phyloP scores from a whole-genome alignment of 2,113 vertebrate species.

The Pseudolaguvia tuberculata region DNA sequence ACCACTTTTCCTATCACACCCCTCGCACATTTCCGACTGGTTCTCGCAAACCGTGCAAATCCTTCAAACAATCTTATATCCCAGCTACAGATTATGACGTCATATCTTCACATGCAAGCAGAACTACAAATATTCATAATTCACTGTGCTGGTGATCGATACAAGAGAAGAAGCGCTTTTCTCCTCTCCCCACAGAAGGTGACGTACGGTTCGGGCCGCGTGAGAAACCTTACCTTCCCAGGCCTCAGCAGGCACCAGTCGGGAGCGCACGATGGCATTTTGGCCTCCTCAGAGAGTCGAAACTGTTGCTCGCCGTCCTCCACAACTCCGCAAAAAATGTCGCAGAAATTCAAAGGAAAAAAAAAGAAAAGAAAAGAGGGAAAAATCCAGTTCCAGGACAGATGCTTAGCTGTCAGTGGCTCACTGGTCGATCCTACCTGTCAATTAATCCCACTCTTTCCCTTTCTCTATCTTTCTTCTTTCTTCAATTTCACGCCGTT shows the following conservation, averaged over 20 bases:
- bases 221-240: slow-evolving; percentile 77
- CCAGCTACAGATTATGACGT: neutral
- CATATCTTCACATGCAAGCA: neutral
- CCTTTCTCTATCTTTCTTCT: neutral
- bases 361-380: neutral
- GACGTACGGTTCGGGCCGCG: slow-evolving; percentile 7
- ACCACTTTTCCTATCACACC: neutral
- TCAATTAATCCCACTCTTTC: slow-evolving; percentile 55
- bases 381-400: slow-evolving; percentile 16
- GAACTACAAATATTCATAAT: neutral
- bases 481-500: neutral
- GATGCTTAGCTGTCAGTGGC: slow-evolving; percentile 48
- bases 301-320: slow-evolving; percentile 28
- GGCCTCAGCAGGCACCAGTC: slow-evolving; percentile 84
- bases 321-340: slow-evolving; percentile 46
- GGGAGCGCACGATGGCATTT: slow-evolving; percentile 89
- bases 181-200: neutral
- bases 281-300: slow-evolving; percentile 59
- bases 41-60: neutral
- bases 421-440: slow-evolving; percentile 60
- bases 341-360: neutral
- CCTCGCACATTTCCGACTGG: neutral
- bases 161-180: neutral
- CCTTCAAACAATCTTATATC: neutral
- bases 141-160: neutral